Percentiles rank a stretch among this genome's conserved stretches.
Conservation (phyloP, 92 coral and sea anemone species). For the Plumapathes pennacea region DNA sequence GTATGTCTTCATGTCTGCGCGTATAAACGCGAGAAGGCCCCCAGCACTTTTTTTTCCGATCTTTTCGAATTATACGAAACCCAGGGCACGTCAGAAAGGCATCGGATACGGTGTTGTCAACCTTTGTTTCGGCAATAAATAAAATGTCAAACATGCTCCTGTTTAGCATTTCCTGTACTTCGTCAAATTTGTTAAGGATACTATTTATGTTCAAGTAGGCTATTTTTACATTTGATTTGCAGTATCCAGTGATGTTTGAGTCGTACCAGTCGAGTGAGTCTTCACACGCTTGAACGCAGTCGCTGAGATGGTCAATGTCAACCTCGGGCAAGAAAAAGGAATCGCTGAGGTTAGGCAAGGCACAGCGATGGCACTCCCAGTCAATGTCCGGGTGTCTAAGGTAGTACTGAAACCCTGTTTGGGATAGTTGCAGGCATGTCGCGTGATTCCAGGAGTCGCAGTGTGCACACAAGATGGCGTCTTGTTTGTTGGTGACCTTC, state of each 20-base stretch:
- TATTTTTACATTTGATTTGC: slow-evolving; percentile 5
- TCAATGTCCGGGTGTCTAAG: slow-evolving; percentile 3
- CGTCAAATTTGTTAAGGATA: slow-evolving; percentile 10
- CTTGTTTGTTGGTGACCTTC: slow-evolving; percentile 23
- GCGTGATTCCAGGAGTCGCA: slow-evolving; percentile 24
- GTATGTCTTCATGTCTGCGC: slow-evolving; percentile 34
- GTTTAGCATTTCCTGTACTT: slow-evolving; percentile 9
- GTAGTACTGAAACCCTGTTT: slow-evolving; percentile 6
- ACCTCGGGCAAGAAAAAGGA: too few relatives aligned
- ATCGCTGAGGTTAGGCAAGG: too few relatives aligned
- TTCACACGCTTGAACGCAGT: too few relatives aligned
- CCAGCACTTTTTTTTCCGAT: slow-evolving; percentile 43
- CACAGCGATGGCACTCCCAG: slow-evolving; percentile 6
- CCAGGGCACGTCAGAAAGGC: slow-evolving; percentile 18
- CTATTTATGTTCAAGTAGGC: slow-evolving; percentile 24
- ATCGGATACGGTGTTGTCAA: slow-evolving; percentile 2
- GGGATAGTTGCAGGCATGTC: slow-evolving; percentile 3
- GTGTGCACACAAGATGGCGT: slow-evolving; percentile 30
- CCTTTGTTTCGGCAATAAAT: slow-evolving; percentile 25
- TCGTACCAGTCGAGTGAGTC: slow-evolving; percentile 11
- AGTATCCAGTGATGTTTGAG: slow-evolving; percentile 1
- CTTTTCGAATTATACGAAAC: slow-evolving; percentile 33
- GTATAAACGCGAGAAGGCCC: slow-evolving; percentile 23
- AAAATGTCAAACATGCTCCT: slow-evolving; percentile 11
- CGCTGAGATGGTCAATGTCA: too few relatives aligned